phyloP scores from a whole-genome alignment of 2,113 vertebrate genomes.

The Hemibagrus wyckioides region DNA sequence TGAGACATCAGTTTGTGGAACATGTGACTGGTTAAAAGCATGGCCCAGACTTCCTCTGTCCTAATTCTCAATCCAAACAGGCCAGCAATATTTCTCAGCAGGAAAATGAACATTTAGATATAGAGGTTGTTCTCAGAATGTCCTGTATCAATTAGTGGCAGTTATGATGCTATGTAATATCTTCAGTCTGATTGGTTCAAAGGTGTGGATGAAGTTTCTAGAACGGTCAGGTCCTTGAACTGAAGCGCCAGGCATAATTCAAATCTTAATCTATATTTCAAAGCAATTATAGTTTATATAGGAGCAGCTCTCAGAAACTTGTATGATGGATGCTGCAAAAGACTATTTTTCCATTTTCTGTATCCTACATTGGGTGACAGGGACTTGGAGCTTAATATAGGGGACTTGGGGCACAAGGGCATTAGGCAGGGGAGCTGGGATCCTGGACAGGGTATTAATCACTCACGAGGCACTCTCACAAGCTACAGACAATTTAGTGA shows the following conservation, averaged over 20 bases:
- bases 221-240: not conserved
- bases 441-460: too few species aligned
- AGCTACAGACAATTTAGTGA: too few species aligned
- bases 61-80: conserved; percentile 3
- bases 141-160: not conserved
- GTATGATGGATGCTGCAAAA: not conserved
- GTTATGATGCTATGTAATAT: not conserved
- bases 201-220: not conserved
- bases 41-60: not conserved
- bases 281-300: not conserved
- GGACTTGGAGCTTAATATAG: too few species aligned
- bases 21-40: conserved; percentile 14
- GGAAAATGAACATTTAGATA: not conserved
- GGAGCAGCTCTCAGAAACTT: not conserved
- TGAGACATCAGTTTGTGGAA: conserved; percentile 22
- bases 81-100: not conserved
- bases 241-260: not conserved
- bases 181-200: not conserved
- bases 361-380: too few species aligned
- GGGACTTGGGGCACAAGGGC: too few species aligned
- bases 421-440: too few species aligned
- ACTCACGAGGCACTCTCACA: too few species aligned
- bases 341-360: too few species aligned
- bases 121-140: not conserved
- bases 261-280: not conserved